Conservation (phyloP, 2,113 vertebrate species). For the Cheirogaleus medius region DNA sequence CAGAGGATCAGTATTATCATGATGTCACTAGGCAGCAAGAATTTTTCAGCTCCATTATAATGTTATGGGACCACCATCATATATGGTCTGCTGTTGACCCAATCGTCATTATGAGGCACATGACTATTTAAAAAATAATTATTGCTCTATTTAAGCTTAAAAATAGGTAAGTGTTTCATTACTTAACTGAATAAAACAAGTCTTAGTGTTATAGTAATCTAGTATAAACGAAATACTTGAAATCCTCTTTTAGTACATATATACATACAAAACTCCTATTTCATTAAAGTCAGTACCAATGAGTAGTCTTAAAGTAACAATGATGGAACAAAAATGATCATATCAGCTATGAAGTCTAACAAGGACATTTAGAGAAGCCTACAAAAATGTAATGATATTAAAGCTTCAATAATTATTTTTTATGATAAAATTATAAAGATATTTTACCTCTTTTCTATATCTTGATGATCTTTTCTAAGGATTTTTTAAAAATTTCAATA, state of each 20-base stretch:
- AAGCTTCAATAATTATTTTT: neutral
- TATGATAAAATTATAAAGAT: too few relatives aligned
- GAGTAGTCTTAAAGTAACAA: neutral
- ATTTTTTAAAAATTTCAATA: too few relatives aligned
- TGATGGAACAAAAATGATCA: slow-evolving; percentile 4
- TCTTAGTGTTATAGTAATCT: neutral
- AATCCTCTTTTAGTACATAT: neutral
- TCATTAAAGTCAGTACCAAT: neutral
- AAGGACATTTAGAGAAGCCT: neutral
- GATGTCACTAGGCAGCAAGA: neutral
- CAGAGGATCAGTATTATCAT: neutral
- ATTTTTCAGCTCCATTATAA: neutral
- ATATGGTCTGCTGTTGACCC: neutral
- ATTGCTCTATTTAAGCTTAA: neutral
- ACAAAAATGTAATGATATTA: slow-evolving; percentile 11
- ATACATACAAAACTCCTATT: neutral
- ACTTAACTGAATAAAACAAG: slow-evolving; percentile 12
- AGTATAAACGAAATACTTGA: neutral
- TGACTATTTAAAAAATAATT: neutral
- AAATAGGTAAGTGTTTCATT: slow-evolving; percentile 6
- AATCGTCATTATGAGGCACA: neutral
- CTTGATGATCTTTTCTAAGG: too few relatives aligned
- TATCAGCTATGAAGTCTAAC: neutral
- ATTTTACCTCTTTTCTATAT: too few relatives aligned
- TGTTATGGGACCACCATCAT: neutral